Percentiles rank a stretch among this genome's conserved stretches.
Conservation (phyloP, 2,888 invertebrate genomes). For the Lysandra coridon region DNA sequence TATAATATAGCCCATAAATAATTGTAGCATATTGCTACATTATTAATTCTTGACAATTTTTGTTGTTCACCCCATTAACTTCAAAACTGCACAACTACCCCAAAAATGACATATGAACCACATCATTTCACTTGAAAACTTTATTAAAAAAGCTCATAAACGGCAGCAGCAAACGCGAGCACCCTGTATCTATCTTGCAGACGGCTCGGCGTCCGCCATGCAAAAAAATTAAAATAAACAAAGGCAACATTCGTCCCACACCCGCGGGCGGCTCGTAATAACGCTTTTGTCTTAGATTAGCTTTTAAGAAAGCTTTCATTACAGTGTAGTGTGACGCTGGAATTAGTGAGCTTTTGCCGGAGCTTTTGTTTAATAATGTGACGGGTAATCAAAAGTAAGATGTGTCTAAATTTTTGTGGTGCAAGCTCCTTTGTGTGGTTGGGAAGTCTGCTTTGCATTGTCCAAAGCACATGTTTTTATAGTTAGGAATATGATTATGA, state of each 20-base stretch:
- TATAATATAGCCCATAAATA: too few relatives aligned
- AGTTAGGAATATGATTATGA: neutral
- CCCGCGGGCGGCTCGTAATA: constrained; percentile 67
- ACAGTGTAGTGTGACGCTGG: constrained; percentile 47
- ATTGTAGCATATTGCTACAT: too few relatives aligned
- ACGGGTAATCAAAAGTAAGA: constrained; percentile 32
- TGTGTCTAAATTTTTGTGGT: neutral
- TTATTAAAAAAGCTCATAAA: neutral
- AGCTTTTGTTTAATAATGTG: constrained; percentile 34
- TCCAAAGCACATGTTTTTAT: neutral
- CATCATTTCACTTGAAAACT: neutral
- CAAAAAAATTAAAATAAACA: constrained; percentile 79
- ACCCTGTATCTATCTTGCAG: constrained; percentile 57
- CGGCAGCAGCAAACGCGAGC: constrained; percentile 37
- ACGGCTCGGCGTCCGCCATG: constrained; percentile 56
- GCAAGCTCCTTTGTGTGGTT: neutral
- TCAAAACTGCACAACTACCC: neutral
- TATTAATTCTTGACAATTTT: too few relatives aligned
- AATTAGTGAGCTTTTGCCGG: constrained; percentile 43
- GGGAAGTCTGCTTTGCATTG: neutral
- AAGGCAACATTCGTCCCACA: constrained; percentile 71
- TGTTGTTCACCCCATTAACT: too few relatives aligned
- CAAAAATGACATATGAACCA: neutral
- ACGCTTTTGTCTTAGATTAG: constrained; percentile 79
- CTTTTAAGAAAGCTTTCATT: constrained; percentile 71